A percentile compares a stretch with the other conserved stretches of the same genome.
Conservation (phyloP, 2,113 vertebrate species). For the Corvus moneduloides region DNA sequence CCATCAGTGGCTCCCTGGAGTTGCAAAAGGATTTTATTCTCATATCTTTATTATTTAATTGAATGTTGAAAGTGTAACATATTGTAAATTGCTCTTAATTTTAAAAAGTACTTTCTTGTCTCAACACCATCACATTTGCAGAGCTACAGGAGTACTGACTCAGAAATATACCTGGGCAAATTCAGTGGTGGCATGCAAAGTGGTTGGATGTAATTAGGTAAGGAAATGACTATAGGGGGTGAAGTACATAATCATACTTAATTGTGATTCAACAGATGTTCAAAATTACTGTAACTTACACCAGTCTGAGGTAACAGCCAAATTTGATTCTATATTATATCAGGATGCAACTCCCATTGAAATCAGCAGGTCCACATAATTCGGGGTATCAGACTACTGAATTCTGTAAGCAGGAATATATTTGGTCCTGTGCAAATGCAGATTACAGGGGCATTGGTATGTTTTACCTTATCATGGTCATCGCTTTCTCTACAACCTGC, state of each 20-base stretch:
- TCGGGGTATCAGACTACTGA: neutral
- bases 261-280: constrained; percentile 51
- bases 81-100: constrained; percentile 59
- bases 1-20: constrained; percentile 58
- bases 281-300: constrained; percentile 48
- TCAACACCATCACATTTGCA: neutral
- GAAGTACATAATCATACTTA: constrained; percentile 56
- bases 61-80: constrained; percentile 46
- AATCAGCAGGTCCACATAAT: neutral
- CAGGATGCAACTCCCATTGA: neutral
- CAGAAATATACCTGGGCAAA: constrained; percentile 48
- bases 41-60: constrained; percentile 73
- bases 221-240: constrained; percentile 5
- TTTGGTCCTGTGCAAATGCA: neutral
- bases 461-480: neutral
- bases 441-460: neutral
- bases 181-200: neutral
- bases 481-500: neutral
- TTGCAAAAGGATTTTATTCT: constrained; percentile 64
- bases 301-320: neutral
- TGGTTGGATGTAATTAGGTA: constrained; percentile 39
- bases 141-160: constrained; percentile 27
- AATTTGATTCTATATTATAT: neutral
- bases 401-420: neutral
- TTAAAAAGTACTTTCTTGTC: constrained; percentile 6